These are phyloP conservation scores for Drosophila repletoides DNA, from an alignment of 1,140 invertebrate species.

Conservation along the genomic window DNA sequence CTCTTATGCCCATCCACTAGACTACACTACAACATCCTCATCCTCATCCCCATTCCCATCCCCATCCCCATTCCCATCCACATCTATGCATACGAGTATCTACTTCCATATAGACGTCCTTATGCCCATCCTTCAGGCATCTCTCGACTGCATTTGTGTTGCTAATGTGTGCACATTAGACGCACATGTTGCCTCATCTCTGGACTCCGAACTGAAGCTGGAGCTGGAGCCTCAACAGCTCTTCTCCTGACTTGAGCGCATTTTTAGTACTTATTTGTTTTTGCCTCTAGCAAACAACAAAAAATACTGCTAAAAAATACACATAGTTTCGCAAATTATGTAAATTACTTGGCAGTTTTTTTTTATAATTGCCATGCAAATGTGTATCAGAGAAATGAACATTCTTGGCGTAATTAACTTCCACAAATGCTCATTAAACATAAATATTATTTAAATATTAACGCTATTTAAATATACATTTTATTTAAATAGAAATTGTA, in stretches of 20 bases:
- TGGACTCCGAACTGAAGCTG: too few relatives aligned
- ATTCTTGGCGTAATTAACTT: conserved; percentile 11
- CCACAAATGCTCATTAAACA: background rate
- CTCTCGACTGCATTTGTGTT: conserved; percentile 67
- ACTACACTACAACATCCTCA: background rate
- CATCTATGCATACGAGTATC: too few relatives aligned
- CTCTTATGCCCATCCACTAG: conserved; percentile 18
- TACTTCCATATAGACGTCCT: too few relatives aligned
- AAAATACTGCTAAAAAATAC: conserved; percentile 11
- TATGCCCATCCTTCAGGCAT: conserved; percentile 27
- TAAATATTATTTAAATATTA: too few relatives aligned
- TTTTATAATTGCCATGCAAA: conserved; percentile 65
- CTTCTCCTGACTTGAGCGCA: conserved; percentile 2
- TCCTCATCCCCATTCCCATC: background rate
- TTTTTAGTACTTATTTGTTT: conserved; percentile 27
- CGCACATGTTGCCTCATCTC: conserved; percentile 61
- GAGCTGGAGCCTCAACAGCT: conserved; percentile 14
- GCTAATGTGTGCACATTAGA: conserved; percentile 79
- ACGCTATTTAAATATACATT: too few relatives aligned
- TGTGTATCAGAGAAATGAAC: conserved; percentile 11
- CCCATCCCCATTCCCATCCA: background rate
- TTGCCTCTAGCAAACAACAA: background rate
- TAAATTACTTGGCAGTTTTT: conserved; percentile 28
- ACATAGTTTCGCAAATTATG: conserved; percentile 44
- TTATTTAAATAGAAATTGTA: too few relatives aligned